phyloP scores from a whole-genome alignment of 2,113 vertebrate species.

The Platycercus adscitus region DNA sequence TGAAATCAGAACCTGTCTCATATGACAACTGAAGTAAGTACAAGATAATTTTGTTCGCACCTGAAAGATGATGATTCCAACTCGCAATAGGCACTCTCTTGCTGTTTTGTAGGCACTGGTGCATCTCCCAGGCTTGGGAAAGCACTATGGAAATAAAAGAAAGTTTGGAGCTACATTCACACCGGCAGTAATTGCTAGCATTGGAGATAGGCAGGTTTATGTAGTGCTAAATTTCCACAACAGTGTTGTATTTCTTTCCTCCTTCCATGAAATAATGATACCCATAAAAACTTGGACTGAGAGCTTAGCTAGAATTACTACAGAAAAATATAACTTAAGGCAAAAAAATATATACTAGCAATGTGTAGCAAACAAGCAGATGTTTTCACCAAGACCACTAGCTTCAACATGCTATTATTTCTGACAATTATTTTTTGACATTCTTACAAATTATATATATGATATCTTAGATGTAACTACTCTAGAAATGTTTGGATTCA shows the following conservation, averaged over 20 bases:
- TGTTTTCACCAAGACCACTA: background rate
- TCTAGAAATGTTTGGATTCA: background rate
- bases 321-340: background rate
- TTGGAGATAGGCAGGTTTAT: background rate
- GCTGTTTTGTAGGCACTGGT: accelerated
- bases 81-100: background rate
- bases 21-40: background rate
- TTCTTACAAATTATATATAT: background rate
- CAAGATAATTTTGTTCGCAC: background rate
- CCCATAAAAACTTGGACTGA: background rate
- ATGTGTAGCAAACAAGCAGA: background rate
- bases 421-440: background rate
- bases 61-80: background rate
- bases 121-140: background rate
- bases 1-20: background rate
- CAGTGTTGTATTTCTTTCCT: background rate
- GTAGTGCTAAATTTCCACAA: background rate
- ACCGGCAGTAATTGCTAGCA: background rate
- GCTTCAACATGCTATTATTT: background rate
- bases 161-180: background rate
- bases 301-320: background rate
- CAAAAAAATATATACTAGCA: background rate
- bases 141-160: background rate
- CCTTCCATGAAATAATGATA: background rate
- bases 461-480: background rate